Evolutionary conservation across 2,113 vertebrate genomes (phyloP).

Genomic region (Halichoerus grypus): DNA sequence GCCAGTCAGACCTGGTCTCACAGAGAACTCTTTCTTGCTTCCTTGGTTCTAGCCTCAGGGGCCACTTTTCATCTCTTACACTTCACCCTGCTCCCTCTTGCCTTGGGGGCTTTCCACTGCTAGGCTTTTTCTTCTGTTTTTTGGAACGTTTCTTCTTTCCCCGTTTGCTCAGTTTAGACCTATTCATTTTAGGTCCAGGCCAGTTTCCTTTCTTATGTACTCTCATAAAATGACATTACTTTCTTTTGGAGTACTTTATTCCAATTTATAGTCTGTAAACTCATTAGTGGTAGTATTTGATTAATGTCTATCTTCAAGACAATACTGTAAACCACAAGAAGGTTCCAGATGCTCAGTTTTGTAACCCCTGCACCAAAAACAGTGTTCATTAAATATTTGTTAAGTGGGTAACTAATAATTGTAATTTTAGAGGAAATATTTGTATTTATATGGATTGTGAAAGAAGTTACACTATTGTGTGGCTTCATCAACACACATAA

Average conservation of each 20-base stretch:
- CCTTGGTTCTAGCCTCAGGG: background rate
- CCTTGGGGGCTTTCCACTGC: accelerated
- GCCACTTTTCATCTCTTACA: background rate
- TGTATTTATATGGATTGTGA: background rate
- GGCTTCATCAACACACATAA: background rate
- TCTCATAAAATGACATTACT: background rate
- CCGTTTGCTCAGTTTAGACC: background rate
- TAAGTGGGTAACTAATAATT: background rate
- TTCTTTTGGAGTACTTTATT: background rate
- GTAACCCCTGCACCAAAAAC: background rate
- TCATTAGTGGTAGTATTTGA: background rate
- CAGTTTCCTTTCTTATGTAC: background rate
- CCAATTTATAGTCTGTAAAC: background rate
- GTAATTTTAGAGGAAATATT: background rate
- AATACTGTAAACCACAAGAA: background rate
- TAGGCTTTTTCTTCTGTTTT: background rate
- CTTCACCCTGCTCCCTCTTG: background rate
- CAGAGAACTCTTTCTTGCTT: background rate
- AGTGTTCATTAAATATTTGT: background rate
- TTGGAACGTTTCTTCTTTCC: background rate
- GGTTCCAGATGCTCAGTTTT: background rate
- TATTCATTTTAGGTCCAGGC: background rate
- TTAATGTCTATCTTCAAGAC: background rate
- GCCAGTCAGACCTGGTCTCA: background rate
- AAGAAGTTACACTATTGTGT: background rate